These are phyloP conservation scores for Pholis gunnellus DNA, from an alignment of 2,113 vertebrate species.

Conservation along the genomic window DNA sequence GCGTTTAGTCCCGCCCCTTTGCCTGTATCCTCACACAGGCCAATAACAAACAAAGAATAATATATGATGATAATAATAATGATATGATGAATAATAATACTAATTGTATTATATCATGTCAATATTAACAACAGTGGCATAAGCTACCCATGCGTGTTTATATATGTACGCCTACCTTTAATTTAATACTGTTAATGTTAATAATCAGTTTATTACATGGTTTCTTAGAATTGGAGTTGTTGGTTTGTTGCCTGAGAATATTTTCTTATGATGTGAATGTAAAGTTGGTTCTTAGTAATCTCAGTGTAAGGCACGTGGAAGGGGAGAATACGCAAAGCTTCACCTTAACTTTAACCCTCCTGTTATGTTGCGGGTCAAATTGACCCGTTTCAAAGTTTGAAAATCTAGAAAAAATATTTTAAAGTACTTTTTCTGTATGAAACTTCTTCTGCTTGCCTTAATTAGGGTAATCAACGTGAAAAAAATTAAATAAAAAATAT, in stretches of 20 bases:
- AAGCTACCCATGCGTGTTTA: background rate
- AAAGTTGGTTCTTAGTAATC: background rate
- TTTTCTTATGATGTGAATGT: background rate
- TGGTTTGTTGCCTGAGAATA: background rate
- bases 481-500: too few species aligned
- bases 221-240: background rate
- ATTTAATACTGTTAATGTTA: background rate
- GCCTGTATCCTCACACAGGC: conserved; percentile 53
- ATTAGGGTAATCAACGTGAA: too few species aligned
- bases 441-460: too few species aligned
- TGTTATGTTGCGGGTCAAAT: too few species aligned
- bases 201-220: background rate
- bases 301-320: background rate
- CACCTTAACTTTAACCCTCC: background rate
- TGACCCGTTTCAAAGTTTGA: too few species aligned
- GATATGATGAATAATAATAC: background rate
- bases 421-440: too few species aligned
- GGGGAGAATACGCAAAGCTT: background rate
- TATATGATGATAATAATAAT: background rate
- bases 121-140: background rate
- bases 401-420: too few species aligned
- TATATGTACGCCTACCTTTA: background rate
- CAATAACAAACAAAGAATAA: conserved; percentile 14
- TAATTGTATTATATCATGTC: background rate
- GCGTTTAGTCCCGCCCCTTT: conserved; percentile 70